Percentiles rank a stretch among this genome's conserved stretches.
These are phyloP conservation scores for Papilio protenor DNA, from an alignment of 2,888 invertebrate species.

Conservation along the genomic window DNA sequence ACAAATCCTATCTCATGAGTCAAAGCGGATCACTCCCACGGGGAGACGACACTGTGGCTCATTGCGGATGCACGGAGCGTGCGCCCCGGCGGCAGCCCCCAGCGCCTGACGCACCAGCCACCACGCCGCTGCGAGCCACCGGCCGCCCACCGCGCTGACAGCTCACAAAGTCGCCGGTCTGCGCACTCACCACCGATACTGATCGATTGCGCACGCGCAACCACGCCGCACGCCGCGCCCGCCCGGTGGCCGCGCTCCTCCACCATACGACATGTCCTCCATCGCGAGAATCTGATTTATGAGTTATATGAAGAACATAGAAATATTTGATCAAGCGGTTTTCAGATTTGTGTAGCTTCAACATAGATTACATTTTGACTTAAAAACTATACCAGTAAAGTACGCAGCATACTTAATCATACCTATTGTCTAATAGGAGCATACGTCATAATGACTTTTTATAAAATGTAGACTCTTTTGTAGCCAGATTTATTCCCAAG, in stretches of 20 bases:
- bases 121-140: conserved; percentile 45
- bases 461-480: background rate
- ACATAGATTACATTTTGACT: no score
- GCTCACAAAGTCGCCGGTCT: conserved; percentile 42
- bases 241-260: background rate
- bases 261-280: background rate
- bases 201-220: conserved; percentile 14
- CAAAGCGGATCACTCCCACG: conserved; percentile 54
- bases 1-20: conserved; percentile 47
- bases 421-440: no score
- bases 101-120: conserved; percentile 46
- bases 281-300: background rate
- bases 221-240: background rate
- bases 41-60: conserved; percentile 11
- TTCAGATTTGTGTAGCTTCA: background rate
- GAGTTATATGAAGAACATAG: background rate
- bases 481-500: background rate
- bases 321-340: background rate
- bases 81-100: conserved; percentile 31
- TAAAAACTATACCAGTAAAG: no score
- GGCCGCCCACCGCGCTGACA: conserved; percentile 36
- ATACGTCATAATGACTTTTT: background rate
- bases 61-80: conserved; percentile 52
- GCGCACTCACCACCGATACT: conserved; percentile 11
- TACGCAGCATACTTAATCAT: no score